phyloP scores from a whole-genome alignment of 2,888 invertebrate species.

The Cheilosia urbana region DNA sequence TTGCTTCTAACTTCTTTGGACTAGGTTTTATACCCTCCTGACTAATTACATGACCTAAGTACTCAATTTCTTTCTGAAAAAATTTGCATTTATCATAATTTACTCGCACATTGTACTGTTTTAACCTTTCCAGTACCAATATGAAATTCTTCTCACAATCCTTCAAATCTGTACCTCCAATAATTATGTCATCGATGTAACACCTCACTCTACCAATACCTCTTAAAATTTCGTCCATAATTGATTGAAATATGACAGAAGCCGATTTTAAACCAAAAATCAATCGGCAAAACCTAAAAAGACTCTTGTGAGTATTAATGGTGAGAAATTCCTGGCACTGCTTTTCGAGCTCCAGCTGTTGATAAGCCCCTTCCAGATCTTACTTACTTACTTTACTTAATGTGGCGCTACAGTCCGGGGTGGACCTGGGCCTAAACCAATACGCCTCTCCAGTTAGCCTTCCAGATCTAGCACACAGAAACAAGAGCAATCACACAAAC shows the following conservation, averaged over 20 bases:
- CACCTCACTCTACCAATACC: conserved; percentile 6
- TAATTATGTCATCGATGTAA: conserved; percentile 36
- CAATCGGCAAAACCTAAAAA: too few relatives aligned
- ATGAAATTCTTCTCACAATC: neutral
- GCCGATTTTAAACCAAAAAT: conserved; percentile 20
- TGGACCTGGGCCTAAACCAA: too few relatives aligned
- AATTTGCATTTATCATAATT: neutral
- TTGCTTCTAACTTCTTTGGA: conserved; percentile 9
- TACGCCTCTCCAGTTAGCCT: too few relatives aligned
- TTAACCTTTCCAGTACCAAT: neutral
- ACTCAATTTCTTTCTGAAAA: neutral
- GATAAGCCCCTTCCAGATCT: conserved; percentile 32
- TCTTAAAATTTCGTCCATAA: conserved; percentile 44
- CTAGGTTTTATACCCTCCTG: neutral
- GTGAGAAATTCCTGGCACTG: conserved; percentile 28
- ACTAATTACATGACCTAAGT: too few relatives aligned
- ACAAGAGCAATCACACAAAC: neutral
- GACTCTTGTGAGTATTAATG: conserved; percentile 32
- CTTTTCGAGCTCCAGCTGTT: conserved; percentile 30
- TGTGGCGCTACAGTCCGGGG: too few relatives aligned
- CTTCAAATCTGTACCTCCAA: neutral
- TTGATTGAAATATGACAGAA: conserved; percentile 42
- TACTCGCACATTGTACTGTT: neutral
- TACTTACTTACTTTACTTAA: too few relatives aligned
- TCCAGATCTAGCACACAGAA: conserved; percentile 37